phyloP scores from a whole-genome alignment of 2,113 vertebrate genomes.

The Taurulus bubalis region DNA sequence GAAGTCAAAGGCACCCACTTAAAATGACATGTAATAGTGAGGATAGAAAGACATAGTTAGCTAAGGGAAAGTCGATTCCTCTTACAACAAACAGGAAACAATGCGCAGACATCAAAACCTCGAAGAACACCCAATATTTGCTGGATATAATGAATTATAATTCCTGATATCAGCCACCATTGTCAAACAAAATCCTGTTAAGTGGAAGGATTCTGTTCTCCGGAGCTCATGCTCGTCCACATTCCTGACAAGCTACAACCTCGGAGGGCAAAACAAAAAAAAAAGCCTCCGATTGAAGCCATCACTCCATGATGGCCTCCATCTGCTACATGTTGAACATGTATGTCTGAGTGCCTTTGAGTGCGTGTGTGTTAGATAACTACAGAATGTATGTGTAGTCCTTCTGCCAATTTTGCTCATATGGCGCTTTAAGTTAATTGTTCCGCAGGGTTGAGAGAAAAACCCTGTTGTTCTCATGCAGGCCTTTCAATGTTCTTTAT shows the following conservation, averaged over 20 bases:
- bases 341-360: conserved; percentile 2
- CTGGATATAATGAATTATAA: not conserved
- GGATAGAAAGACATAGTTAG: not conserved
- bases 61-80: not conserved
- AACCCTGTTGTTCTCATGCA: conserved; percentile 38
- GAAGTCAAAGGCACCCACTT: conserved; percentile 3
- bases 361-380: conserved; percentile 16
- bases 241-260: conserved; percentile 37
- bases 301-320: conserved; percentile 44
- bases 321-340: conserved; percentile 53
- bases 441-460: conserved; percentile 40
- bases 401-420: conserved; percentile 36
- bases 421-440: conserved; percentile 51
- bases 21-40: conserved; percentile 3
- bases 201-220: not conserved
- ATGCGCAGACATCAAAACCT: not conserved
- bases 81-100: not conserved
- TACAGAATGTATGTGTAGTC: conserved; percentile 16
- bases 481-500: conserved; percentile 32
- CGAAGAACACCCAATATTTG: not conserved
- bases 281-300: not conserved
- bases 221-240: conserved; percentile 11
- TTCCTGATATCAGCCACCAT: not conserved
- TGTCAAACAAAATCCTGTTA: not conserved
- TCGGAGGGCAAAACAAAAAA: conserved; percentile 34